Base-by-base conservation (phyloP, 2,888 invertebrate genomes). In the Drosophila quasianomalipes region DNA sequence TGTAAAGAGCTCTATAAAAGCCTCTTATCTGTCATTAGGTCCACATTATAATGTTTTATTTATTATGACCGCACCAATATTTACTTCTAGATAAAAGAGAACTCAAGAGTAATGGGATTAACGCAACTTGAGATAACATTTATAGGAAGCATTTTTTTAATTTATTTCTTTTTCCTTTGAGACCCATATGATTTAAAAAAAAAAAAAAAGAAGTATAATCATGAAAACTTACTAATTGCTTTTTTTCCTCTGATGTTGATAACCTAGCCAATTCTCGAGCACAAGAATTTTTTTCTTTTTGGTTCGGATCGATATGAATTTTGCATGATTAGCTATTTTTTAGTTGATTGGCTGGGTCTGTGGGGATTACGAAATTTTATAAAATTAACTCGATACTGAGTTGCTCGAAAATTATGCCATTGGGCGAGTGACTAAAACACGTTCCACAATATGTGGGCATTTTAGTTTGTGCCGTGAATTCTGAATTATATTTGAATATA, bases 251-350 rank as follows among this genome's bases (percentile, higher is more conserved):
- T 47, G 44, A n/a, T 70, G 28, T 63, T 76, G 81, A 79, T 81
- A 79, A 71, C 65, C 52, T 19, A n/a, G 28, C 33, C 30, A 35
- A 54, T 51, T 31, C 44, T 33, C 12, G 33, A 60, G 5, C 33
- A 39, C 16, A 53, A 47, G n/a, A 33, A 19, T 33, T 22, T 4
- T 19, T 59, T 6, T 16, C 6, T 7, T 28, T 30, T 31, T 31
- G 1, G 5, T 22, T 31, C 22, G 28, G 4, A 12, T 31, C 59
- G 62, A 69, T 65, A 65, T 47, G 70, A 75, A 75, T 70, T 66
- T 58, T 47, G 79, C 79, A 84, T 74, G 84, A 78, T 84, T 86
- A 76, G 89, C 89, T 76, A 51, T 78, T 83, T 73, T 73, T 58
- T 54, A 33, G 33, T 58, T 55, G 22, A 14, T 35, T 39, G 30